These are phyloP conservation scores for Saiga tatarica DNA, from an alignment of 2,113 vertebrate genomes.

Conservation along the genomic window DNA sequence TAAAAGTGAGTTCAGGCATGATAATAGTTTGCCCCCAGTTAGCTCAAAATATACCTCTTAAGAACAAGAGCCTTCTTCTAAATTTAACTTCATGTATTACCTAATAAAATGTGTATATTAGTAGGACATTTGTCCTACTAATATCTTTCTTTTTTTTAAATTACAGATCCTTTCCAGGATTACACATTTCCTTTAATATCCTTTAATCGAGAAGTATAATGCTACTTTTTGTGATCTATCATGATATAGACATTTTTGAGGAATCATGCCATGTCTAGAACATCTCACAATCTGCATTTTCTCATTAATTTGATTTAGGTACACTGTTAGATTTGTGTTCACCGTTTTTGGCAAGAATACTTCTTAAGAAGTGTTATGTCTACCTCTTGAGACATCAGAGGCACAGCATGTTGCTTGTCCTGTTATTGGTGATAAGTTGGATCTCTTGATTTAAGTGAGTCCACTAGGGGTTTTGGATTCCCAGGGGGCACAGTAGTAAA, in stretches of 20 bases:
- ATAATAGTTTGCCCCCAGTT: not conserved
- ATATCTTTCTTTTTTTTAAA: not conserved
- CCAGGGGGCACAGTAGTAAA: not conserved
- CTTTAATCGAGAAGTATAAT: not conserved
- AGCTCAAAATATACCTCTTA: not conserved
- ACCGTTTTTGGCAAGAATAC: not conserved
- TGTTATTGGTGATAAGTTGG: not conserved
- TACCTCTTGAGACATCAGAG: not conserved
- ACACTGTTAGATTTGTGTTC: not conserved
- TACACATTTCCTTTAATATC: not conserved
- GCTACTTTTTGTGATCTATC: not conserved
- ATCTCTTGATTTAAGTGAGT: not conserved
- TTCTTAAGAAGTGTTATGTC: not conserved
- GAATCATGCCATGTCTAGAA: not conserved
- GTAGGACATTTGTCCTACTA: not conserved
- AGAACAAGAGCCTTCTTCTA: not conserved
- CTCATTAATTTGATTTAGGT: not conserved
- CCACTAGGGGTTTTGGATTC: not conserved
- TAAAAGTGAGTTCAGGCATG: not conserved
- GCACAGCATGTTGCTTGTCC: not conserved
- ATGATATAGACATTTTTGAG: not conserved
- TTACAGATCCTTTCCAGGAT: not conserved
- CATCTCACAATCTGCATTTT: not conserved
- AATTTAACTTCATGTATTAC: not conserved
- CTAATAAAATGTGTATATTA: not conserved